These are phyloP conservation scores for Thunnus albacares DNA, from an alignment of 2,797 vertebrate species.

Conservation along the genomic window DNA sequence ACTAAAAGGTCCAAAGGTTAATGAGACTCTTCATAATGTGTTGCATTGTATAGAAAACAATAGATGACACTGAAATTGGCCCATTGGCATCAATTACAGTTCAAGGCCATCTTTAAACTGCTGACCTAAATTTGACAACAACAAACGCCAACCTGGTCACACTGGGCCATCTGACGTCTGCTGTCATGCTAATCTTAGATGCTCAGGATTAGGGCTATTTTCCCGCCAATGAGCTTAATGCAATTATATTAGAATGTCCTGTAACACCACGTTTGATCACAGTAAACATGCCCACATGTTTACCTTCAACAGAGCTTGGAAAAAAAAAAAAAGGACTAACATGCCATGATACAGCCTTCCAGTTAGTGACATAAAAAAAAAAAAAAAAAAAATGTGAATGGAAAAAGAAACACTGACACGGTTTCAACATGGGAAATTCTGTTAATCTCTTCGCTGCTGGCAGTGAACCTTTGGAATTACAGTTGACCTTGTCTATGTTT, in stretches of 20 bases:
- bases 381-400: constrained; percentile 30
- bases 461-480: constrained; percentile 75
- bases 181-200: constrained; percentile 83
- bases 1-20: constrained; percentile 17
- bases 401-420: constrained; percentile 45
- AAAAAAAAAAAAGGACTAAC: constrained; percentile 24
- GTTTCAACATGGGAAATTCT: constrained; percentile 63
- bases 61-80: constrained; percentile 53
- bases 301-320: constrained; percentile 52
- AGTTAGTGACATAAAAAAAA: constrained; percentile 25
- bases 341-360: neutral
- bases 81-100: constrained; percentile 74
- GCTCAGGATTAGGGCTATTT: constrained; percentile 84
- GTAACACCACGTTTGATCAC: constrained; percentile 57
- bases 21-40: neutral
- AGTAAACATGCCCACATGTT: constrained; percentile 66
- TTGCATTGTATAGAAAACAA: constrained; percentile 2
- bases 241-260: constrained; percentile 70
- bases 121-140: constrained; percentile 84
- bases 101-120: constrained; percentile 76
- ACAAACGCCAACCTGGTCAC: constrained; percentile 83
- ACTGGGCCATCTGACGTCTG: constrained; percentile 85
- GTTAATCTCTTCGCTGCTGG: constrained; percentile 73
- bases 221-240: constrained; percentile 70
- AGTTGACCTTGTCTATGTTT: constrained; percentile 75